These are phyloP conservation scores for Poeciliopsis occidentalis DNA, from an alignment of 2,113 vertebrate genomes.

Conservation along the genomic window DNA sequence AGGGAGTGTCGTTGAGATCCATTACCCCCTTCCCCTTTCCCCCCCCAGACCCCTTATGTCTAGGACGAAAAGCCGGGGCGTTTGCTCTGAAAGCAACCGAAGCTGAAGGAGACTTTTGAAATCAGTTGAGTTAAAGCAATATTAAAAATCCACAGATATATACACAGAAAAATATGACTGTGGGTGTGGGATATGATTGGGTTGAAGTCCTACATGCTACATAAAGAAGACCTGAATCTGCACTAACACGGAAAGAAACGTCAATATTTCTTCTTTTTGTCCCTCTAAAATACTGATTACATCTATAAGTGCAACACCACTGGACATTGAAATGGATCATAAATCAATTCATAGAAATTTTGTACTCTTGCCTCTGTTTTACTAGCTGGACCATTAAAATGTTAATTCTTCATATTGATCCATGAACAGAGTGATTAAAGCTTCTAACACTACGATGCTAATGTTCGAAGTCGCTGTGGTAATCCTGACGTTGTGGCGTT, in stretches of 20 bases:
- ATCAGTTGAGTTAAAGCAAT: slow-evolving; percentile 5
- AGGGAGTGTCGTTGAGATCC: slow-evolving; percentile 81
- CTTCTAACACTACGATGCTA: not conserved
- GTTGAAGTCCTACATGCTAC: slow-evolving; percentile 10
- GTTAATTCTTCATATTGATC: not conserved
- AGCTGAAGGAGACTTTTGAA: slow-evolving; percentile 3
- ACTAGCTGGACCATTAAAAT: too few relatives aligned
- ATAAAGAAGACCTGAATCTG: slow-evolving; percentile 6
- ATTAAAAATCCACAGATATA: slow-evolving; percentile 53
- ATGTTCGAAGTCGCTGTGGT: not conserved
- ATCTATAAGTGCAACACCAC: too few relatives aligned
- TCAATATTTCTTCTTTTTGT: too few relatives aligned
- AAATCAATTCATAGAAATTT: not conserved
- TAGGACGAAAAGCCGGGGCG: slow-evolving; percentile 1
- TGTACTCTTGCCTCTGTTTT: not conserved
- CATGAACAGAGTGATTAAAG: not conserved
- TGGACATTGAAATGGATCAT: not conserved
- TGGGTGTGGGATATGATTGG: slow-evolving; percentile 48
- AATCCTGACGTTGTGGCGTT: not conserved
- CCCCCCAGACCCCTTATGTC: slow-evolving; percentile 5
- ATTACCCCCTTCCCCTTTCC: slow-evolving; percentile 56
- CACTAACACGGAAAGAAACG: slow-evolving; percentile 6
- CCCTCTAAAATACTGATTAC: too few relatives aligned
- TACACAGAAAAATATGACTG: slow-evolving; percentile 61
- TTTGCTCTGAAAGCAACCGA: slow-evolving; percentile 19